These are phyloP conservation scores for Sorex maritimensis DNA, from an alignment of 2,797 vertebrate species.

Conservation along the genomic window DNA sequence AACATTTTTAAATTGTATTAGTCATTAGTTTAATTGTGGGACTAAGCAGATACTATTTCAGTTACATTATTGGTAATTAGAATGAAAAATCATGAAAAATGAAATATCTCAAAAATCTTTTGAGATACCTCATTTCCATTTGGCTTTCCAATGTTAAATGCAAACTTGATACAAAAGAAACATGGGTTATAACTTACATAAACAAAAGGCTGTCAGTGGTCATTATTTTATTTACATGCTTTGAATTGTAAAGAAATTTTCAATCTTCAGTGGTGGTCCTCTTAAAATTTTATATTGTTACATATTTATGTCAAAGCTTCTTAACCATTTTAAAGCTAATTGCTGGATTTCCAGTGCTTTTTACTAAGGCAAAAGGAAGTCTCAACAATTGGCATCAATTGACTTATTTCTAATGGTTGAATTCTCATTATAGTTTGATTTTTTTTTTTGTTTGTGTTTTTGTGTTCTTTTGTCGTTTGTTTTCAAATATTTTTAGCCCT, in stretches of 20 bases:
- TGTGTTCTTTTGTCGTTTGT: slow-evolving; percentile 84
- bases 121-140: slow-evolving; percentile 51
- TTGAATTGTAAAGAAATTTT: background rate
- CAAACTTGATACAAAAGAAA: background rate
- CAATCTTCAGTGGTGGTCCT: slow-evolving; percentile 4
- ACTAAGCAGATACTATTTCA: slow-evolving; percentile 25
- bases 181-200: background rate
- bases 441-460: slow-evolving; percentile 88
- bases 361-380: slow-evolving; percentile 75
- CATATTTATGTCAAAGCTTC: background rate
- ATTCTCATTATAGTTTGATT: slow-evolving; percentile 89
- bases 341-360: slow-evolving; percentile 77
- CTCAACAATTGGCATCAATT: slow-evolving; percentile 73
- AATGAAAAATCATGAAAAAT: background rate
- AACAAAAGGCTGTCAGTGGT: slow-evolving; percentile 15
- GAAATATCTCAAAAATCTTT: slow-evolving; percentile 27
- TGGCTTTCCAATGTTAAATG: background rate
- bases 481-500: slow-evolving; percentile 90
- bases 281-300: slow-evolving; percentile 57
- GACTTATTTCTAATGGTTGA: slow-evolving; percentile 83
- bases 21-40: slow-evolving; percentile 57
- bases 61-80: background rate
- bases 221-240: slow-evolving; percentile 39
- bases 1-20: background rate
- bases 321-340: slow-evolving; percentile 59